A percentile compares a stretch with the other conserved stretches of the same genome.
Evolutionary conservation across 2,113 vertebrate genomes (phyloP).

Genomic region (Tragelaphus imberbis): DNA sequence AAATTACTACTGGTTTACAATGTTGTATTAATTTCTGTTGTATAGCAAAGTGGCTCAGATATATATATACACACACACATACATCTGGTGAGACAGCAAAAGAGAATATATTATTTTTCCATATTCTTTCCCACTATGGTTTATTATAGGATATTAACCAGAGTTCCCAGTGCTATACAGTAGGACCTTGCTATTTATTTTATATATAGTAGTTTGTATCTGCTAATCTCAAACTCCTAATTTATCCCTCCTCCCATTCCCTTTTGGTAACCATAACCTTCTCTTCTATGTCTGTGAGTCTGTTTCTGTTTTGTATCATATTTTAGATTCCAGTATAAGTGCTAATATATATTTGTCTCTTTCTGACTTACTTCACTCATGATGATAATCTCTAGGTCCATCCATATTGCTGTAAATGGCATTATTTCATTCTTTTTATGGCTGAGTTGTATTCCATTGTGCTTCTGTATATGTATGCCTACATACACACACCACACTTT

Average conservation of each 20-base stretch:
- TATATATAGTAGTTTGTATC: not conserved
- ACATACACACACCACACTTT: not conserved
- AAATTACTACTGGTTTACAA: not conserved
- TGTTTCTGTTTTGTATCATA: not conserved
- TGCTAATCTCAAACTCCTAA: not conserved
- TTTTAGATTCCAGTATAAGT: not conserved
- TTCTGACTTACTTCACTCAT: not conserved
- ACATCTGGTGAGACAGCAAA: not conserved
- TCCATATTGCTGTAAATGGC: not conserved
- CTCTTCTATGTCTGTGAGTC: not conserved
- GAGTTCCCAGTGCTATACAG: not conserved
- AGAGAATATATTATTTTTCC: not conserved
- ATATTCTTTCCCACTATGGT: not conserved
- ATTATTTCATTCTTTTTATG: not conserved
- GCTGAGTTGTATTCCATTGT: not conserved
- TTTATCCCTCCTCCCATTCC: not conserved
- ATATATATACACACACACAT: fast-evolving
- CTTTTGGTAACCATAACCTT: not conserved
- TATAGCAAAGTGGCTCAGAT: not conserved
- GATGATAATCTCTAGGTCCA: not conserved
- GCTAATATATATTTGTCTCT: not conserved
- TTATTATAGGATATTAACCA: not conserved
- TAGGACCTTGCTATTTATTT: not conserved
- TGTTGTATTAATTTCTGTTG: not conserved
- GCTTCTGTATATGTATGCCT: not conserved